Conservation (phyloP, 2,797 vertebrate species). For the Pangasius macronema region DNA sequence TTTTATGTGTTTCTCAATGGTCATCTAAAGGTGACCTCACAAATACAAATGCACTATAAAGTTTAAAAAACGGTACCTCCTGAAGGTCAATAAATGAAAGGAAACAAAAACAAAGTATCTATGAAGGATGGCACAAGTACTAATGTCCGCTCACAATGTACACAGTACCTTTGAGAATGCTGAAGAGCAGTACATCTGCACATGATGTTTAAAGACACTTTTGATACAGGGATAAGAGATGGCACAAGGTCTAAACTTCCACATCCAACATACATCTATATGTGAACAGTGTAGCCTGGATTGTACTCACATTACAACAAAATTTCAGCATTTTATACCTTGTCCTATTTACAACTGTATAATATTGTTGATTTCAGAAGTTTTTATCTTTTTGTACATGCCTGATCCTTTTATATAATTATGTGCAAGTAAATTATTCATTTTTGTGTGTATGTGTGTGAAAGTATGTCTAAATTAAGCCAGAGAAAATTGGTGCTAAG, state of each 20-base stretch:
- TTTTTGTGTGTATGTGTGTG: slow-evolving; percentile 45
- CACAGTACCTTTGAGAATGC: slow-evolving; percentile 27
- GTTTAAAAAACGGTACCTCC: slow-evolving; percentile 40
- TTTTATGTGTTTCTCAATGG: slow-evolving; percentile 24
- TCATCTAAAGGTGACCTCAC: slow-evolving; percentile 34
- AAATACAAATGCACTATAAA: slow-evolving; percentile 51
- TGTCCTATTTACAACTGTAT: slow-evolving; percentile 43
- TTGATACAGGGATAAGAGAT: not conserved
- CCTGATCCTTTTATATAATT: slow-evolving; percentile 58
- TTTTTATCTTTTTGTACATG: slow-evolving; percentile 58
- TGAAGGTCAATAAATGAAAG: slow-evolving; percentile 25
- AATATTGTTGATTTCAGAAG: slow-evolving; percentile 50
- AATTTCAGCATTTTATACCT: slow-evolving; percentile 40
- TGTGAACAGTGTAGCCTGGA: slow-evolving; percentile 16
- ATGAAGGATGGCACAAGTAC: slow-evolving; percentile 50
- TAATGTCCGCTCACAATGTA: slow-evolving; percentile 1
- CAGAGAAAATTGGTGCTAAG: slow-evolving; percentile 51
- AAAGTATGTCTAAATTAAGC: slow-evolving; percentile 33
- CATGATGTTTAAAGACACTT: slow-evolving; percentile 5
- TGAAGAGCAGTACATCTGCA: slow-evolving; percentile 16
- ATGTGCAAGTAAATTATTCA: slow-evolving; percentile 59
- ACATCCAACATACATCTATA: not conserved
- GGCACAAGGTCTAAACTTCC: slow-evolving; percentile 29
- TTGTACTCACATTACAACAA: slow-evolving; percentile 5
- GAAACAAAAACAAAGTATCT: slow-evolving; percentile 39